Evolutionary conservation across 2,888 invertebrate genomes (phyloP).

Genomic region (Lacanobia wlatinum): DNA sequence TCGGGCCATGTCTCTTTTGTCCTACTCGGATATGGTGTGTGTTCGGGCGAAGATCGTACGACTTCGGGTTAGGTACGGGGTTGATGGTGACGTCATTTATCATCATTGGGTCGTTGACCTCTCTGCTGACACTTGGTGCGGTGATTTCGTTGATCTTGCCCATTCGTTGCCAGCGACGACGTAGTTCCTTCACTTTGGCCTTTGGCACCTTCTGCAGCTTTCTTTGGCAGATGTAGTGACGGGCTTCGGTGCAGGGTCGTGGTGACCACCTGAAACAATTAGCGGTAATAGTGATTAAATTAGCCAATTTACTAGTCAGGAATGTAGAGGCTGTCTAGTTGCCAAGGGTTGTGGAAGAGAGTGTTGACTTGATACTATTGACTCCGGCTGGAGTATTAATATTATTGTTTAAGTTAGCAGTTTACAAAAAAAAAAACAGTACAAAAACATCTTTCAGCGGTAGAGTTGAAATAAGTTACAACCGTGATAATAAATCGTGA

Average conservation of each 20-base stretch:
- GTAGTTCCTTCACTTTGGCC: slow-evolving; percentile 85
- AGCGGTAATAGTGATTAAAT: slow-evolving; percentile 39
- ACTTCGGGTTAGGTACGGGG: slow-evolving; percentile 80
- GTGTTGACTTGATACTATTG: background rate
- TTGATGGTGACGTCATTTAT: slow-evolving; percentile 81
- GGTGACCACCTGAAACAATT: slow-evolving; percentile 92
- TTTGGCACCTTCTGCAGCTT: slow-evolving; percentile 89
- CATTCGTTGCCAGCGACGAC: slow-evolving; percentile 87
- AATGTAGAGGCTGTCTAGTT: background rate
- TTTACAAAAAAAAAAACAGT: background rate
- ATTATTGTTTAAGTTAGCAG: background rate
- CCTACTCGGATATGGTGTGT: slow-evolving; percentile 55
- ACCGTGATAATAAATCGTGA: background rate
- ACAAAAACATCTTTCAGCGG: background rate
- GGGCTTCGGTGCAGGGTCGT: slow-evolving; percentile 91
- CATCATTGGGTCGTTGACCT: slow-evolving; percentile 80
- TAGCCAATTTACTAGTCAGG: background rate
- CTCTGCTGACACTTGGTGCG: slow-evolving; percentile 82
- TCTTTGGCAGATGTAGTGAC: slow-evolving; percentile 93
- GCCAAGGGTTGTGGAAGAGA: too few species aligned
- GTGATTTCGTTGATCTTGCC: slow-evolving; percentile 90
- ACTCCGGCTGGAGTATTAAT: background rate
- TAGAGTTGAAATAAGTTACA: background rate
- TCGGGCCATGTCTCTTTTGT: slow-evolving; percentile 64
- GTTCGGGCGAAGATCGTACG: slow-evolving; percentile 81